Evolutionary conservation across 2,113 vertebrate species (phyloP).

Genomic region (Illadopsis cleaveri): DNA sequence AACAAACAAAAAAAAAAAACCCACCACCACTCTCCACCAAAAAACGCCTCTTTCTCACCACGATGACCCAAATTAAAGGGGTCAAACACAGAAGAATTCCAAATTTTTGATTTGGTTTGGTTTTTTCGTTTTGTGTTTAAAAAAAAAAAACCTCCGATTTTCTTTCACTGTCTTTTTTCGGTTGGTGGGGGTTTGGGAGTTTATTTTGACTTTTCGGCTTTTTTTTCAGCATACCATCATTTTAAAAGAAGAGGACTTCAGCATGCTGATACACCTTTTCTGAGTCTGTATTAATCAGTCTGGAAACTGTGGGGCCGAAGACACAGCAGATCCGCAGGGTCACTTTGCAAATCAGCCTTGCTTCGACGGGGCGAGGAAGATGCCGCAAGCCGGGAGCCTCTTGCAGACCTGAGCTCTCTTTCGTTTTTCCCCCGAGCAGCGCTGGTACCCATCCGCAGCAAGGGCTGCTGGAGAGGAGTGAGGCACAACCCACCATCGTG

Average conservation of each 20-base stretch:
- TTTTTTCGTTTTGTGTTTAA: neutral
- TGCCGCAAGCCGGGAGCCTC: neutral
- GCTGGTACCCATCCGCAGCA: neutral
- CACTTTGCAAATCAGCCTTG: neutral
- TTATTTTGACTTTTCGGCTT: neutral
- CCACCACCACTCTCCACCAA: no score
- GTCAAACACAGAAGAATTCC: neutral
- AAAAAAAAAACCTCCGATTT: neutral
- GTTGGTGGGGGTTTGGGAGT: neutral
- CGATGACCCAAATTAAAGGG: neutral
- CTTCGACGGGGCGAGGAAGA: neutral
- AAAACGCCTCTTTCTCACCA: neutral
- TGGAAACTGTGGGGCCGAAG: neutral
- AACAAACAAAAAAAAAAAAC: neutral
- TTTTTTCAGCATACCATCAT: neutral
- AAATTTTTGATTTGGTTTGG: neutral
- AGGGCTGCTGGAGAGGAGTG: neutral
- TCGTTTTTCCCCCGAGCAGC: neutral
- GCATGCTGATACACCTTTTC: neutral
- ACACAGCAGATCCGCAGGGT: neutral
- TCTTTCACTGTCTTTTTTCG: rapidly evolving
- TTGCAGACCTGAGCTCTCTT: neutral
- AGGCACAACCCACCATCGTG: neutral
- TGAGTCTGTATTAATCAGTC: neutral
- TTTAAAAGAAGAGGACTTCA: neutral